Percentiles rank a stretch among this genome's conserved stretches.
Conservation (phyloP, 2,113 vertebrate genomes). For the Phalacrocorax aristotelis region DNA sequence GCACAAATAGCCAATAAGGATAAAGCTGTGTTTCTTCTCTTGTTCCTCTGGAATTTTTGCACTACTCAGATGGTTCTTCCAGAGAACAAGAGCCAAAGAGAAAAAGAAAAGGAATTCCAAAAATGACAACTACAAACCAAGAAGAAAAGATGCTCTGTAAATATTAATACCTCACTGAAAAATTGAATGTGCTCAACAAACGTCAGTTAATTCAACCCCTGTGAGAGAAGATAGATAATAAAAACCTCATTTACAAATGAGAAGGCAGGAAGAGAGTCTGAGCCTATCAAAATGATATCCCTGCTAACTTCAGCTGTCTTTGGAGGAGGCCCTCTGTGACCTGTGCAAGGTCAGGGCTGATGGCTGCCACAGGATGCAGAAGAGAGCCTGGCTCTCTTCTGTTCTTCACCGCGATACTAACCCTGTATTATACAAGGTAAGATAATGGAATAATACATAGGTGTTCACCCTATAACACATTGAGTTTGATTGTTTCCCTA, state of each 20-base stretch:
- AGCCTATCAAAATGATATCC: background rate
- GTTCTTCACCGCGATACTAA: background rate
- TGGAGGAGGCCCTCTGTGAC: background rate
- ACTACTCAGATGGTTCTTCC: background rate
- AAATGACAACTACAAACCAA: background rate
- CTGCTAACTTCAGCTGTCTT: background rate
- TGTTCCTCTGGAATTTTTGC: background rate
- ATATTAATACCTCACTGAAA: background rate
- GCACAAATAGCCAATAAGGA: background rate
- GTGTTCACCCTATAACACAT: background rate
- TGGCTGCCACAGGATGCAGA: background rate
- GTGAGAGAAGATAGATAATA: background rate
- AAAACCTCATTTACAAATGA: background rate
- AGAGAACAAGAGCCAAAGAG: background rate
- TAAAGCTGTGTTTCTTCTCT: background rate
- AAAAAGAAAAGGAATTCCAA: background rate
- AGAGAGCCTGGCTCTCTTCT: background rate
- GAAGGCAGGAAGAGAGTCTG: background rate
- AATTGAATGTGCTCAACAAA: background rate
- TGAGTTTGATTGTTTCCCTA: background rate
- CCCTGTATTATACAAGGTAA: background rate
- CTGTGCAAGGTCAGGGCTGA: background rate
- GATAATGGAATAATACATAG: background rate
- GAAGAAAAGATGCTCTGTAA: background rate
- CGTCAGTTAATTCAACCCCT: background rate